A percentile compares a stretch with the other conserved stretches of the same genome.
These are phyloP conservation scores for Haemorhous mexicanus DNA, from an alignment of 2,113 vertebrate genomes.

Conservation along the genomic window DNA sequence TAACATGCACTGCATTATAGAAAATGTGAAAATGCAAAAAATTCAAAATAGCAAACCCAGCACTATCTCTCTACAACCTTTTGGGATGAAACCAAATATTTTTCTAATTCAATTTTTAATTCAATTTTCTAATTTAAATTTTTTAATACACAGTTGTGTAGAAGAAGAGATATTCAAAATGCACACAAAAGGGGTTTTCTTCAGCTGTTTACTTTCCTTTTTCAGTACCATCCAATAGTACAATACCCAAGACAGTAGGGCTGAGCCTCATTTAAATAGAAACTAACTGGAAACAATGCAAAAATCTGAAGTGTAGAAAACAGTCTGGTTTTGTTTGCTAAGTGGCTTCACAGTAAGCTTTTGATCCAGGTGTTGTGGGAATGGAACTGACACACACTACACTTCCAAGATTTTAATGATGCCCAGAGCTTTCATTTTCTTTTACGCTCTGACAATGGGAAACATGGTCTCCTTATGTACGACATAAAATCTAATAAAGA, in stretches of 20 bases:
- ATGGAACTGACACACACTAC: constrained; percentile 64
- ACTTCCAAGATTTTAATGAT: constrained; percentile 77
- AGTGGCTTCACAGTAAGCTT: constrained; percentile 65
- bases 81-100: background rate
- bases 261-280: background rate
- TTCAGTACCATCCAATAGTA: background rate
- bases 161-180: background rate
- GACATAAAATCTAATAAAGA: constrained; percentile 79
- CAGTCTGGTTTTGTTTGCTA: constrained; percentile 61
- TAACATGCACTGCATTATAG: background rate
- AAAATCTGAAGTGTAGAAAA: constrained; percentile 29
- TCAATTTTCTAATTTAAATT: background rate
- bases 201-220: background rate
- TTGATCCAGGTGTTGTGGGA: constrained; percentile 72
- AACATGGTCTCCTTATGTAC: constrained; percentile 78
- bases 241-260: background rate
- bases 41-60: background rate
- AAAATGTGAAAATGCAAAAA: background rate
- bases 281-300: constrained; percentile 23
- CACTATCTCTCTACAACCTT: background rate
- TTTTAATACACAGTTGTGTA: background rate
- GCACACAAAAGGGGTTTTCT: background rate
- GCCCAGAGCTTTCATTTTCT: constrained; percentile 80
- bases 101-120: background rate
- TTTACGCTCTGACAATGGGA: constrained; percentile 74